Evolutionary conservation across 2,113 vertebrate genomes (phyloP).

Genomic region (Eublepharis macularius): DNA sequence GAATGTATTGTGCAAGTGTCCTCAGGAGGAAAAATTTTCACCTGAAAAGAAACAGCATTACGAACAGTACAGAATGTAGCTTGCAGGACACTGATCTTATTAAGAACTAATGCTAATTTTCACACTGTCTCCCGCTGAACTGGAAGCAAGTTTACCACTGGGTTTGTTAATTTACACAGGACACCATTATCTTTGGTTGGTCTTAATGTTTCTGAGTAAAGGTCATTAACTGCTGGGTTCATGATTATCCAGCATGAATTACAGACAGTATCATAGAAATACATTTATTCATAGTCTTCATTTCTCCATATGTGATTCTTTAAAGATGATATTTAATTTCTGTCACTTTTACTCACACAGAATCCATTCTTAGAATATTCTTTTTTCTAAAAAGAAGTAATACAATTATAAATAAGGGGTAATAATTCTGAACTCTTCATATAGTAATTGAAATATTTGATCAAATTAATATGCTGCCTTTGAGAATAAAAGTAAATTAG

Average conservation of each 20-base stretch:
- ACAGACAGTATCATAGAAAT: constrained; percentile 77
- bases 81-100: constrained; percentile 88
- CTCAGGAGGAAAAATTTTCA: constrained; percentile 93
- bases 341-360: constrained; percentile 35
- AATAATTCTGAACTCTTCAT: constrained; percentile 30
- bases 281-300: constrained; percentile 67
- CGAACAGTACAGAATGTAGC: constrained; percentile 78
- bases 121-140: constrained; percentile 91
- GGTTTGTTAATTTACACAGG: constrained; percentile 98
- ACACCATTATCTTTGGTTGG: constrained; percentile 88
- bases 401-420: constrained; percentile 56
- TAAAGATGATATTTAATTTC: constrained; percentile 69
- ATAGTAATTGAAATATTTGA: constrained; percentile 31
- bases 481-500: constrained; percentile 27
- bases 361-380: constrained; percentile 36
- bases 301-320: constrained; percentile 65
- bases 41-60: constrained; percentile 84
- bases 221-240: constrained; percentile 85
- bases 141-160: constrained; percentile 96
- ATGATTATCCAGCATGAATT: constrained; percentile 80
- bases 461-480: constrained; percentile 27
- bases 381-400: constrained; percentile 53
- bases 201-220: constrained; percentile 84
- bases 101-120: constrained; percentile 97
- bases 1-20: constrained; percentile 81